A percentile compares a stretch with the other conserved stretches of the same genome.
These are phyloP conservation scores for Cetonia aurata DNA, from an alignment of 2,888 invertebrate genomes.

Conservation along the genomic window DNA sequence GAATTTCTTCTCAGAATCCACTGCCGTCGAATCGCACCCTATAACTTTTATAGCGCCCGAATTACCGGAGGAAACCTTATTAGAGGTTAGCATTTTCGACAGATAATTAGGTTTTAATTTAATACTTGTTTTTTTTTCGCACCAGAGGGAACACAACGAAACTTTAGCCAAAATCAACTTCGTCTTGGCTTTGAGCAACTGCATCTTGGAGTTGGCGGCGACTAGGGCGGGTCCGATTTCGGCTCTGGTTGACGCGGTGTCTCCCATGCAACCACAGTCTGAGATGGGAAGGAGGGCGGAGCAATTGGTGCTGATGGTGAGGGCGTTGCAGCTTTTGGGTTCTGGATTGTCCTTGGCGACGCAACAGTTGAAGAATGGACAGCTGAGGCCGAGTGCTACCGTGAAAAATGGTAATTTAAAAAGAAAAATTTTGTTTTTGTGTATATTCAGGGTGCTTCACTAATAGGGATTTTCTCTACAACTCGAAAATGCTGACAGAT, in stretches of 20 bases:
- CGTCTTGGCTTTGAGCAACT: conserved; percentile 94
- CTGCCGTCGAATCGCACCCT: conserved; percentile 66
- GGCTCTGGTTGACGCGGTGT: conserved; percentile 60
- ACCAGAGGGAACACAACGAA: conserved; percentile 93
- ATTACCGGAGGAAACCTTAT: conserved; percentile 93
- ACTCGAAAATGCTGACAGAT: no score
- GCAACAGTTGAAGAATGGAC: conserved; percentile 85
- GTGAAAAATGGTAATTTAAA: conserved; percentile 85
- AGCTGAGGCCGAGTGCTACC: conserved; percentile 90
- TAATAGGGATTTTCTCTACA: no score
- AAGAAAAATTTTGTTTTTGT: not conserved
- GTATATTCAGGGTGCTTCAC: no score
- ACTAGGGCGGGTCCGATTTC: conserved; percentile 82
- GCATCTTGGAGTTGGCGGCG: conserved; percentile 90
- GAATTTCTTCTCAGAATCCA: conserved; percentile 53
- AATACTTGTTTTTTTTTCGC: conserved; percentile 39
- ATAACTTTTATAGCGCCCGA: conserved; percentile 90
- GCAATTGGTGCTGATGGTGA: conserved; percentile 87
- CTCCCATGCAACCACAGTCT: conserved; percentile 55
- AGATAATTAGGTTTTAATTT: not conserved
- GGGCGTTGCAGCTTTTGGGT: conserved; percentile 93
- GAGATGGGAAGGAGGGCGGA: conserved; percentile 74
- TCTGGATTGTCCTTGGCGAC: conserved; percentile 94
- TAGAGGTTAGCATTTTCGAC: conserved; percentile 74
- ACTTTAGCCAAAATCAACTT: conserved; percentile 97